Evolutionary conservation across 2,888 invertebrate species (phyloP).

Genomic region (Caenorhabditis sulstoni): DNA sequence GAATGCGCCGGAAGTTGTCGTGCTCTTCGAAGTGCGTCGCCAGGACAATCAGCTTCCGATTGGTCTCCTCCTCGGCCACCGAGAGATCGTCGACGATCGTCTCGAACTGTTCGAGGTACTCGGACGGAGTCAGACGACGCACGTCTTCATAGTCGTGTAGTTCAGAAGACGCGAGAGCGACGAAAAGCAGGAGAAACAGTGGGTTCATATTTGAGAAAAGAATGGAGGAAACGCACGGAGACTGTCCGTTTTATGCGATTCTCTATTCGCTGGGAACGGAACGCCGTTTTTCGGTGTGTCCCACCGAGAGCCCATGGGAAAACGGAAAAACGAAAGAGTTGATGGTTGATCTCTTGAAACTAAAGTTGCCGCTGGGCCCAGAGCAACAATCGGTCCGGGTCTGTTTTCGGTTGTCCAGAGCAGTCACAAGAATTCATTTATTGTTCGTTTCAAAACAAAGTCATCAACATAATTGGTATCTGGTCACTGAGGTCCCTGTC

Average conservation of each 20-base stretch:
- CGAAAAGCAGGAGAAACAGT: conserved; percentile 21
- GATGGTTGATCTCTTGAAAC: conserved; percentile 13
- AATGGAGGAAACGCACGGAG: neutral
- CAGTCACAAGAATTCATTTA: neutral
- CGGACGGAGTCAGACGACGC: conserved; percentile 13
- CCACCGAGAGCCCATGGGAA: neutral
- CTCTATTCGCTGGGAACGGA: conserved; percentile 7
- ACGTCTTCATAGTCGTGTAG: conserved; percentile 31
- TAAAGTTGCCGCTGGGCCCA: too few relatives aligned
- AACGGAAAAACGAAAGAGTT: neutral
- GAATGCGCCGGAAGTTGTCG: conserved; percentile 22
- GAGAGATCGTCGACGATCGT: conserved; percentile 23
- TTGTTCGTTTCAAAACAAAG: neutral
- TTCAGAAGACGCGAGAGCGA: conserved; percentile 6
- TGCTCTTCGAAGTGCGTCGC: conserved; percentile 27
- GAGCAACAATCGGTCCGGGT: too few relatives aligned
- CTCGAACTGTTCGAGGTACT: conserved; percentile 39
- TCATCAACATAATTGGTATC: neutral
- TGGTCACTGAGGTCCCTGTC: conserved; percentile 4
- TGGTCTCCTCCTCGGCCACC: conserved; percentile 28
- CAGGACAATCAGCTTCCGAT: conserved; percentile 31
- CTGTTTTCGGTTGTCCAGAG: too few relatives aligned
- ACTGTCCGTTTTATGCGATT: neutral
- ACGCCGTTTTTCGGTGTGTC: neutral
- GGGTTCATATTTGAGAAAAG: neutral